phyloP scores from a whole-genome alignment of 2,113 vertebrate genomes.

The Paradisaea rubra region DNA sequence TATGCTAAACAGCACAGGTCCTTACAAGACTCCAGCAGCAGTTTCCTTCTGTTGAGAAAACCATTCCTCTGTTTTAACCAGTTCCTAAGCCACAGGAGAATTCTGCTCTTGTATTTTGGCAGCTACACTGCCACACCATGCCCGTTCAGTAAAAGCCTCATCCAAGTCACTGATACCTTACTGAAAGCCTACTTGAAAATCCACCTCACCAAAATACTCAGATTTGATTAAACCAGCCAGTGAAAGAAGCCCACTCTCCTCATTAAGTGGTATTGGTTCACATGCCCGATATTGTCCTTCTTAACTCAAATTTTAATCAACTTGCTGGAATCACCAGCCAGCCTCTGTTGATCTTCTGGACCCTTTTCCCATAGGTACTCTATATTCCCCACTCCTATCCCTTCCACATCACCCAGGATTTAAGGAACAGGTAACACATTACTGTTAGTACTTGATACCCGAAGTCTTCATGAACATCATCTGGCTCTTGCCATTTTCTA shows the following conservation, averaged over 20 bases:
- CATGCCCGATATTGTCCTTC: background rate
- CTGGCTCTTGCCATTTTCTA: background rate
- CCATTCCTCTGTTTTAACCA: background rate
- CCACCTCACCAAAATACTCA: background rate
- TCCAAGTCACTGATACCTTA: background rate
- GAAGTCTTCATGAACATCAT: background rate
- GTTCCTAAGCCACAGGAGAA: background rate
- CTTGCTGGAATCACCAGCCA: background rate
- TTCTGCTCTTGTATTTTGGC: background rate
- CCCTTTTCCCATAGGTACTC: background rate
- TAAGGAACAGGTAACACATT: background rate
- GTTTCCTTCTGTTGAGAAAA: background rate
- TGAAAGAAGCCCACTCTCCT: background rate
- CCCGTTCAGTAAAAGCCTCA: background rate
- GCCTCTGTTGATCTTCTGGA: background rate
- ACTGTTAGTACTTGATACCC: no score
- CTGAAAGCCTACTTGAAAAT: background rate
- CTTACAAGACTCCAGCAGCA: background rate
- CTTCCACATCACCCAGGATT: background rate
- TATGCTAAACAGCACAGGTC: background rate
- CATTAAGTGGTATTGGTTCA: background rate
- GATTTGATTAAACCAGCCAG: background rate
- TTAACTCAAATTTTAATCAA: background rate
- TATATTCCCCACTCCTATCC: accelerated
- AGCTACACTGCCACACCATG: background rate